A percentile compares a stretch with the other conserved stretches of the same genome.
Conservation (phyloP, 2,113 vertebrate genomes). For the Mustelus asterias region DNA sequence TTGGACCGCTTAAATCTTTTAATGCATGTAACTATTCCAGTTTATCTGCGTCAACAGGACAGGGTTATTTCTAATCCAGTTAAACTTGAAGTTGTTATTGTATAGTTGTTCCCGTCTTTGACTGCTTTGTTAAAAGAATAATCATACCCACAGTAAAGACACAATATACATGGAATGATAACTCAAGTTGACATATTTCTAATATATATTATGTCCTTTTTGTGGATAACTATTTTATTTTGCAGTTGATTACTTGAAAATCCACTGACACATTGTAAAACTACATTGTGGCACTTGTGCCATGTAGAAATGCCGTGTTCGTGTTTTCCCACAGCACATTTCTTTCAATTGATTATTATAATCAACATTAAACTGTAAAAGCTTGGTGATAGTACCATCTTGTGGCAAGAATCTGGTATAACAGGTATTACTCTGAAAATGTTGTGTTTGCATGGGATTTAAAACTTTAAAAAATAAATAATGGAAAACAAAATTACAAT, state of each 20-base stretch:
- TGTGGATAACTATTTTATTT: not conserved
- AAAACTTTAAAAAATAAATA: not conserved
- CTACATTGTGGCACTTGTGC: not conserved
- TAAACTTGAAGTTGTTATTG: not conserved
- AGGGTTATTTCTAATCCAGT: not conserved
- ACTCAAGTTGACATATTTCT: no score
- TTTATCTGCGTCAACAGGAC: not conserved
- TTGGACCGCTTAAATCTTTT: not conserved
- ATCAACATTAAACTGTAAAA: not conserved
- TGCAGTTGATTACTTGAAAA: not conserved
- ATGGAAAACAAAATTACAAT: not conserved
- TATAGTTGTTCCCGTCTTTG: not conserved
- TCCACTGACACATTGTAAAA: not conserved
- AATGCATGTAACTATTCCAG: not conserved
- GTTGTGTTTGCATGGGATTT: not conserved
- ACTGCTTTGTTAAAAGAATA: not conserved
- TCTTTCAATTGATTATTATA: not conserved
- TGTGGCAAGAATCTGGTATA: not conserved
- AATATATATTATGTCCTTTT: not conserved
- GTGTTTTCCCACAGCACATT: not conserved
- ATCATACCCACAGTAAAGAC: not conserved
- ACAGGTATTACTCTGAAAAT: not conserved
- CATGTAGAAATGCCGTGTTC: not conserved
- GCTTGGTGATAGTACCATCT: constrained; percentile 8
- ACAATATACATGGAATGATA: no score